Base-by-base conservation (phyloP, 2,888 invertebrate genomes). In the Archips crataeganus region DNA sequence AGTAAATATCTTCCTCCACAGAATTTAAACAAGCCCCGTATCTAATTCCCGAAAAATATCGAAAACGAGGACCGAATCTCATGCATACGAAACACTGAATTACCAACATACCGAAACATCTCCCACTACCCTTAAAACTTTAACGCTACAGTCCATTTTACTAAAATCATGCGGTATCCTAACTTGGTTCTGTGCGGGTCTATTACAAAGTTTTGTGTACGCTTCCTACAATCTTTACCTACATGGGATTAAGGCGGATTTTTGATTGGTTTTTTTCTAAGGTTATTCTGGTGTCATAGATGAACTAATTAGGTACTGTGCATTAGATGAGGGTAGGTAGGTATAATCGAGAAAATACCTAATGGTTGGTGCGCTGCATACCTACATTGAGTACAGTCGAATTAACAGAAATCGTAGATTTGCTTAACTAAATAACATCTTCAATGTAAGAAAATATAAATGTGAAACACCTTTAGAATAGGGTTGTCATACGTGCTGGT, bases 291-390 rank as follows among this genome's bases (percentile, higher is more conserved):
- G 80, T 75, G 61, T 62, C 75, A 61, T 76, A 78, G 77, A 84
- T 77, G 73, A 79, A 81, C 75, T 82, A 83, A 85, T 85, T 85
- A 39, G 6, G 39, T 39, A 84, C 80, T 80, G 82, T 77, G 80
- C 82, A 81, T 82, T 80, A 81, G 73, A 68, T 73, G 32, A 11
- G 23, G 9, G 15, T 23, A 54, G 54, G 23, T 54, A 42, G 62
- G 62, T 42, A 62, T 62, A 62, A 62, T 62, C 23, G 62, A 23
- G 32, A 23, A 42, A 42, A 42, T 62, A 23, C 23, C 23, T 23
- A 62, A 62, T 62, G 42, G 39, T 10, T 42, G 10, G 15, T 42
- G 42, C 62, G 62, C 42, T 42, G 62, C 62, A 62, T 42, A 42
- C 62, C 42, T 42, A 42, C 39, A 62, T 42, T 62, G 60, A 11